These are phyloP conservation scores for Parochlus steinenii DNA, from an alignment of 2,888 invertebrate species.

Conservation along the genomic window DNA sequence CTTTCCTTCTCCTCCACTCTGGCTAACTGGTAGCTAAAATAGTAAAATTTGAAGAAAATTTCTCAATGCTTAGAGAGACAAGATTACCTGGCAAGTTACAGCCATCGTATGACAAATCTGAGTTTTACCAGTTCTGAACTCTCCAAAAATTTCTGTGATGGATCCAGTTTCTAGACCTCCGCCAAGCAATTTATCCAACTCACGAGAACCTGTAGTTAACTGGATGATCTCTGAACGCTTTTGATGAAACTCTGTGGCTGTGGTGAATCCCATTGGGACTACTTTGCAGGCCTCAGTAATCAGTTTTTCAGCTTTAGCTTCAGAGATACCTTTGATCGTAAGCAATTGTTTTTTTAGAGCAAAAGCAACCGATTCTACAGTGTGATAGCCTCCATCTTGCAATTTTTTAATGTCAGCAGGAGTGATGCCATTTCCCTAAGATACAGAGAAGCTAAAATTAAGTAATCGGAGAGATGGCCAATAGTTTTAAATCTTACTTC, in stretches of 20 bases:
- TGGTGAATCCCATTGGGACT: conserved; percentile 96
- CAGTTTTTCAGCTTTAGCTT: conserved; percentile 93
- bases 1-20: conserved; percentile 96
- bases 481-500: conserved; percentile 44
- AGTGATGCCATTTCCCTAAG: conserved; percentile 81
- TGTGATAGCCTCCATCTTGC: conserved; percentile 83
- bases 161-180: conserved; percentile 98
- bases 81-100: conserved; percentile 97
- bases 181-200: conserved; percentile 78
- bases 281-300: conserved; percentile 78
- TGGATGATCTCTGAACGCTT: conserved; percentile 91
- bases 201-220: conserved; percentile 87
- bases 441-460: no score
- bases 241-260: conserved; percentile 90
- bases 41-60: no score
- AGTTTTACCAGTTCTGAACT: conserved; percentile 94
- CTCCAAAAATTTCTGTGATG: conserved; percentile 96
- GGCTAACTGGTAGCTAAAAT: conserved; percentile 89
- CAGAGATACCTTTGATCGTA: conserved; percentile 87
- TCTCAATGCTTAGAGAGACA: no score
- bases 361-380: conserved; percentile 90
- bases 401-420: conserved; percentile 83
- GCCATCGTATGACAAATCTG: conserved; percentile 94
- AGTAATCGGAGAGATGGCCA: no score
- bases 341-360: conserved; percentile 83